phyloP scores from a whole-genome alignment of 2,797 vertebrate species.

The Leptatherina wallacei region DNA sequence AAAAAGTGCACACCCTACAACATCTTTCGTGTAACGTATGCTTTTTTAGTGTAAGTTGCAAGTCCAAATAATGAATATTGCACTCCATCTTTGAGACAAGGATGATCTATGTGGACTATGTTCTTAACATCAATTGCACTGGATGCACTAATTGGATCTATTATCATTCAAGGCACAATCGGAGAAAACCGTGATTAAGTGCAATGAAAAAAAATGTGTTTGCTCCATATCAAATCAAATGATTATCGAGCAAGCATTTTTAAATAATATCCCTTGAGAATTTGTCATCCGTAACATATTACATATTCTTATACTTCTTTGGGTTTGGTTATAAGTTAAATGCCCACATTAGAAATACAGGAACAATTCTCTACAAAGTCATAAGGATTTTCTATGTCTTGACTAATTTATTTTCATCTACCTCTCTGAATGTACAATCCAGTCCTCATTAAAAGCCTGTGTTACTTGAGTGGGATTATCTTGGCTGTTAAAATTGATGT shows the following conservation, averaged over 20 bases:
- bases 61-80: slow-evolving; percentile 50
- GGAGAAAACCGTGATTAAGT: slow-evolving; percentile 21
- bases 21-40: not conserved
- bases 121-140: slow-evolving; percentile 27
- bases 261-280: not conserved
- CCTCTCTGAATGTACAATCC: not conserved
- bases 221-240: not conserved
- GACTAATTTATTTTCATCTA: not conserved
- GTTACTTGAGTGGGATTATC: not conserved
- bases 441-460: not conserved
- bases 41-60: not conserved
- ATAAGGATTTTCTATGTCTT: not conserved
- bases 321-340: not conserved
- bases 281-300: not conserved
- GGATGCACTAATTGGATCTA: slow-evolving; percentile 32
- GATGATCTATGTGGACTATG: slow-evolving; percentile 46
- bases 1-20: slow-evolving; percentile 2
- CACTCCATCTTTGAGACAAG: slow-evolving; percentile 27
- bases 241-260: not conserved
- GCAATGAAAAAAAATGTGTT: not conserved
- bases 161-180: slow-evolving; percentile 45
- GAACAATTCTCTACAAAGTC: slow-evolving; percentile 1
- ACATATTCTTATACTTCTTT: not conserved
- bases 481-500: not conserved
- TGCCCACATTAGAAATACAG: slow-evolving; percentile 6